A percentile compares a stretch with the other conserved stretches of the same genome.
phyloP scores from a whole-genome alignment of 2,797 vertebrate species.

The Chromobotia macracanthus region DNA sequence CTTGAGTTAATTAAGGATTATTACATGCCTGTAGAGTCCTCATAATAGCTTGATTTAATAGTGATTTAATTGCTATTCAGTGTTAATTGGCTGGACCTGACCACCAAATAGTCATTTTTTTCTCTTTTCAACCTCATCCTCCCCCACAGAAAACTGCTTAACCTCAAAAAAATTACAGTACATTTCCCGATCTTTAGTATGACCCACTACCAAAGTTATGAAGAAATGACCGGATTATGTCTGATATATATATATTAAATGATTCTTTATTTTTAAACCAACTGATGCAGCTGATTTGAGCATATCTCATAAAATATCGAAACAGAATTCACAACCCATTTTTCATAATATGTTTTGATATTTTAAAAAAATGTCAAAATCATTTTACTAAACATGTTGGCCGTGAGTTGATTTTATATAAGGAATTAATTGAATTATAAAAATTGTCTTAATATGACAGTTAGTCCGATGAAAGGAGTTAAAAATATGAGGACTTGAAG shows the following conservation, averaged over 20 bases:
- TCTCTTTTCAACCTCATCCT: slow-evolving; percentile 61
- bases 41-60: slow-evolving; percentile 70
- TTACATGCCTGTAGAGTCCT: slow-evolving; percentile 79
- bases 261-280: neutral
- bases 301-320: neutral
- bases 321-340: neutral
- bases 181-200: neutral
- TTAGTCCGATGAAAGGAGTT: no score
- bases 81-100: slow-evolving; percentile 44
- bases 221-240: neutral
- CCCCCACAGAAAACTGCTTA: slow-evolving; percentile 41
- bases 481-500: no score
- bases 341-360: neutral
- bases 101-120: slow-evolving; percentile 52
- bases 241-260: neutral
- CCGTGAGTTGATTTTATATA: no score
- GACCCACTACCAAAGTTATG: neutral
- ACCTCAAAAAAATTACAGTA: neutral
- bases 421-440: no score
- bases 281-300: neutral
- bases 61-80: slow-evolving; percentile 47
- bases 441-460: no score
- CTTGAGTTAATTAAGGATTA: slow-evolving; percentile 79
- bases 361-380: no score
- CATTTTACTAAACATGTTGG: no score